Conservation (phyloP, 1,140 invertebrate species). For the Dinoponera quadriceps region DNA sequence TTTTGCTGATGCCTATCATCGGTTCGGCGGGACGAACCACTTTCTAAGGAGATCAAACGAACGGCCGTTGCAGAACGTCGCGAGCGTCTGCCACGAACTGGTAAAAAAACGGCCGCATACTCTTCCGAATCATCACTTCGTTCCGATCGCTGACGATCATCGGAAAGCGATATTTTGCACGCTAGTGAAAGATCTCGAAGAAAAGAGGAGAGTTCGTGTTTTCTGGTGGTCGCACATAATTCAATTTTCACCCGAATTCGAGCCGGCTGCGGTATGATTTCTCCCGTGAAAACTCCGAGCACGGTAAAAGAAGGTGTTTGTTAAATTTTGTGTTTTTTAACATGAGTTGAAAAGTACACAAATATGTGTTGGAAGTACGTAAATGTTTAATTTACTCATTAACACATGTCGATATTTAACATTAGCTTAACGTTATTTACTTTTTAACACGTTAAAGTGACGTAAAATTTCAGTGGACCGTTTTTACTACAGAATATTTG, state of each 20-base stretch:
- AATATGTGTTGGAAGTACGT: too few species aligned
- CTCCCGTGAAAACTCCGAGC: too few species aligned
- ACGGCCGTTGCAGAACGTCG: constrained; percentile 4
- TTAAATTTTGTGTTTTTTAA: too few species aligned
- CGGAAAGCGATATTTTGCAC: constrained; percentile 1
- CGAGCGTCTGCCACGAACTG: neutral
- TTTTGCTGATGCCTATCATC: constrained; percentile 36
- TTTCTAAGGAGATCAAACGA: constrained; percentile 45
- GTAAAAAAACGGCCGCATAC: constrained; percentile 9
- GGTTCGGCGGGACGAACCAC: constrained; percentile 28
- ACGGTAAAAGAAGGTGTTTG: too few species aligned
- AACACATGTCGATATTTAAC: too few species aligned
- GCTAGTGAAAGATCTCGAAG: neutral
- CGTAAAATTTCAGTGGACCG: too few species aligned
- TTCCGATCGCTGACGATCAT: neutral
- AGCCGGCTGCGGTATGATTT: neutral
- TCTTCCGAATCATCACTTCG: constrained; percentile 8
- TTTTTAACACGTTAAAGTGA: constrained; percentile 24
- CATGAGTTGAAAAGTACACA: too few species aligned
- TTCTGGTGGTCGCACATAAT: neutral
- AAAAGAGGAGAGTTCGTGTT: neutral
- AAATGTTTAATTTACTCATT: too few species aligned
- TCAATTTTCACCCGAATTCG: constrained; percentile 12
- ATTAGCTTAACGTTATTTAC: neutral
- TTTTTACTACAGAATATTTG: constrained; percentile 11